Conservation (phyloP, 2,797 vertebrate genomes). For the Miichthys miiuy region DNA sequence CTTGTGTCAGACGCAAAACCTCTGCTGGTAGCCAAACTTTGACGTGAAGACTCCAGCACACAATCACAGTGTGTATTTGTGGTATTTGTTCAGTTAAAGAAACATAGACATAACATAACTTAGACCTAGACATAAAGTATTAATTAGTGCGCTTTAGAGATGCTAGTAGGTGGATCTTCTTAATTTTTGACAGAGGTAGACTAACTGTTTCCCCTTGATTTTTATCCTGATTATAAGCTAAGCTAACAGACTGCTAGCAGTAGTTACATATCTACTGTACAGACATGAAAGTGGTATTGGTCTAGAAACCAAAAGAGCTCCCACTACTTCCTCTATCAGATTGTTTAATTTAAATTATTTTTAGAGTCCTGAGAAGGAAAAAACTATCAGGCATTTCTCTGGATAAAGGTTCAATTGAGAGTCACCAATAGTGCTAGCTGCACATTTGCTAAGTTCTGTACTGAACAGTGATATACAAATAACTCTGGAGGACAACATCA, state of each 20-base stretch:
- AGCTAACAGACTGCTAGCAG: background rate
- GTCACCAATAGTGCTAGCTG: background rate
- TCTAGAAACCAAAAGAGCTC: too few species aligned
- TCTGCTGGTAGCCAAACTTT: background rate
- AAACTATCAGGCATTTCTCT: background rate
- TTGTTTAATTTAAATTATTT: background rate
- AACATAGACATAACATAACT: too few species aligned
- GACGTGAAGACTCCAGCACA: background rate
- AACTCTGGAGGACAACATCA: slow-evolving; percentile 25
- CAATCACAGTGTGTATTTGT: too few species aligned
- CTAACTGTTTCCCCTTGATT: background rate
- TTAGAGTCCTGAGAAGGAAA: background rate
- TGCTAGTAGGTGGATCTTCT: background rate
- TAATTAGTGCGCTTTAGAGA: background rate
- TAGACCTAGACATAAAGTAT: background rate
- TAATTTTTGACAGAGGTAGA: background rate
- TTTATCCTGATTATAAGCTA: background rate
- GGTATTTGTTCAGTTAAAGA: too few species aligned
- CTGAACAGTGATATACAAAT: background rate
- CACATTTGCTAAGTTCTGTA: background rate
- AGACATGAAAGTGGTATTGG: background rate
- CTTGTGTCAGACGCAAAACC: background rate
- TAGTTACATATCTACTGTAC: background rate
- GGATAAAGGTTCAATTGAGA: background rate
- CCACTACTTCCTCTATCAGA: background rate